Evolutionary conservation across 2,113 vertebrate genomes (phyloP).

Genomic region (Prolemur simus): DNA sequence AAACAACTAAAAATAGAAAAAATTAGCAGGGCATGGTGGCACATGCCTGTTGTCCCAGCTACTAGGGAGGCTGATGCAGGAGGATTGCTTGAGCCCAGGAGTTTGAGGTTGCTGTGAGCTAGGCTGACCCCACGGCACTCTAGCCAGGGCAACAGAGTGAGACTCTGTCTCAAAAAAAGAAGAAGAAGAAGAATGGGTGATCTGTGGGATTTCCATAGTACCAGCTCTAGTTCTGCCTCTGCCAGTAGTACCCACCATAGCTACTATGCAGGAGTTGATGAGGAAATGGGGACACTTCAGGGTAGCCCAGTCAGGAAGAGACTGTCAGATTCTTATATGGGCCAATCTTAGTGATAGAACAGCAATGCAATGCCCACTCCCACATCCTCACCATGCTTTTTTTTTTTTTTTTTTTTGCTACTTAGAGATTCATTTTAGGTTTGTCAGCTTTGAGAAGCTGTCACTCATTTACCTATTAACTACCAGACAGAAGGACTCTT

Average conservation of each 20-base stretch:
- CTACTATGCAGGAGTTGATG: neutral
- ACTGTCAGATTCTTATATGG: neutral
- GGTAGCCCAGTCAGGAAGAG: neutral
- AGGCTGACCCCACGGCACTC: no score
- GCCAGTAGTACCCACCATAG: neutral
- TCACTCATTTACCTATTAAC: neutral
- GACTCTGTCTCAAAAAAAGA: neutral
- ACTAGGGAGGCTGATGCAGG: no score
- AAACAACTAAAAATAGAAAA: no score
- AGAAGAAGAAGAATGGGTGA: neutral
- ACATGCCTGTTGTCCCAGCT: no score
- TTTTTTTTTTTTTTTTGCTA: neutral
- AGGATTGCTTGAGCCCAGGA: no score
- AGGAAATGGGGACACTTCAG: neutral
- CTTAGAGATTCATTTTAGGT: neutral
- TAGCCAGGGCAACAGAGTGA: no score
- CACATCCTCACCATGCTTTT: neutral
- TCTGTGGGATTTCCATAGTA: neutral
- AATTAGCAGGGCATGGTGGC: no score
- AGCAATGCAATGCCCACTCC: accelerated
- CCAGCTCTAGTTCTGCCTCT: neutral
- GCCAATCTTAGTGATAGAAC: neutral
- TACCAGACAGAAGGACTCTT: neutral
- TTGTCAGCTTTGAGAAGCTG: neutral
- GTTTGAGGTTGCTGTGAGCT: no score